Conservation (phyloP, 2,113 vertebrate species). For the Falco punctatus region DNA sequence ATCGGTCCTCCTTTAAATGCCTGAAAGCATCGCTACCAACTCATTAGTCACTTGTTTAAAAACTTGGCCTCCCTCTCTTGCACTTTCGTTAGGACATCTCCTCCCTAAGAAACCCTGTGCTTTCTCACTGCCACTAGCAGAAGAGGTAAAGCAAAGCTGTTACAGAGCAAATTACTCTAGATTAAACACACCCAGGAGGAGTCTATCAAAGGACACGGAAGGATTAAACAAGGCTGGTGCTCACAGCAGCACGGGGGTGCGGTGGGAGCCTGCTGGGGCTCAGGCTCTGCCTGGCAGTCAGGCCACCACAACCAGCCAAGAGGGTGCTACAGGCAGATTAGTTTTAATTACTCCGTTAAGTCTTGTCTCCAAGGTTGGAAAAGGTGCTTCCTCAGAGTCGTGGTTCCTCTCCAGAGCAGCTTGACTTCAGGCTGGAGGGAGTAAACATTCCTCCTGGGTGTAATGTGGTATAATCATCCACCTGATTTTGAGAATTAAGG, state of each 20-base stretch:
- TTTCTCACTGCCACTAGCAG: not conserved
- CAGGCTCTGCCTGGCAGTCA: not conserved
- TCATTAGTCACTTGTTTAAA: not conserved
- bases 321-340: not conserved
- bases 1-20: not conserved
- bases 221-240: not conserved
- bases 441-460: not conserved
- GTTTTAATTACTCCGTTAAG: not conserved
- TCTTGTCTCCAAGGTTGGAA: not conserved
- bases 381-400: not conserved
- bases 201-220: not conserved
- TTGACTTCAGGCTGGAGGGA: not conserved
- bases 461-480: not conserved
- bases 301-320: not conserved
- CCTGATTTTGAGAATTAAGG: not conserved
- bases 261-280: not conserved
- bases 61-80: not conserved
- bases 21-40: not conserved
- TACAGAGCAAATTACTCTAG: rapidly evolving
- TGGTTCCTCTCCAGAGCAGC: not conserved
- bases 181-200: not conserved
- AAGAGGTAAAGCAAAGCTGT: not conserved
- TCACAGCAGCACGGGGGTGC: not conserved
- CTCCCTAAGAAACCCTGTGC: not conserved
- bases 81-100: not conserved